Percentiles rank a stretch among this genome's conserved stretches.
Conservation (phyloP, 2,888 invertebrate genomes). For the Morpho deidamia region DNA sequence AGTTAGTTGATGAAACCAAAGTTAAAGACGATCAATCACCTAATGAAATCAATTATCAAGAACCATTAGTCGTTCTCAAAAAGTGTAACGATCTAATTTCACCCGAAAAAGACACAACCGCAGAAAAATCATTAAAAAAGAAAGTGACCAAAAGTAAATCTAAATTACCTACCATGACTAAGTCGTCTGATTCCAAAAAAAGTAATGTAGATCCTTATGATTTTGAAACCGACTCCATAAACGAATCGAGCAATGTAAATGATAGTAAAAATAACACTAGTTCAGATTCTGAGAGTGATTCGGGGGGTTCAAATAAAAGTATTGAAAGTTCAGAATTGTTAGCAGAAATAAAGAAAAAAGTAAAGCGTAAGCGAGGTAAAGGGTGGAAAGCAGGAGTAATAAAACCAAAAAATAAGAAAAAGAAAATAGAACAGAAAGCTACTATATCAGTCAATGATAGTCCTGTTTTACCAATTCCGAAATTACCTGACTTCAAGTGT, state of each 20-base stretch:
- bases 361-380: constrained; percentile 45
- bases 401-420: constrained; percentile 53
- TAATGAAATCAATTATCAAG: constrained; percentile 20
- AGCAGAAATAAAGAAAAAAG: constrained; percentile 48
- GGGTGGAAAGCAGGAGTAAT: constrained; percentile 60
- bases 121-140: constrained; percentile 38
- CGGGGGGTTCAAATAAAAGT: constrained; percentile 49
- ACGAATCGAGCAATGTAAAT: constrained; percentile 38
- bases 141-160: constrained; percentile 43
- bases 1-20: constrained; percentile 58
- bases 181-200: constrained; percentile 7
- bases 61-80: constrained; percentile 47
- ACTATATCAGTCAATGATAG: background rate
- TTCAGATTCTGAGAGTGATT: constrained; percentile 53
- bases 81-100: constrained; percentile 39
- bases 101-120: constrained; percentile 21
- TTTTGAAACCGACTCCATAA: constrained; percentile 56
- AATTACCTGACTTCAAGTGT: constrained; percentile 42
- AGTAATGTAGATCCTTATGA: constrained; percentile 49
- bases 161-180: constrained; percentile 22
- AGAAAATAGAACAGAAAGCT: constrained; percentile 35
- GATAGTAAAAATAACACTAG: constrained; percentile 35
- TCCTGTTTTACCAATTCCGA: background rate
- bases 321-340: constrained; percentile 47
- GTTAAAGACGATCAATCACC: constrained; percentile 32